Evolutionary conservation across 2,888 invertebrate species (phyloP).

Genomic region (Pinctada fucata): DNA sequence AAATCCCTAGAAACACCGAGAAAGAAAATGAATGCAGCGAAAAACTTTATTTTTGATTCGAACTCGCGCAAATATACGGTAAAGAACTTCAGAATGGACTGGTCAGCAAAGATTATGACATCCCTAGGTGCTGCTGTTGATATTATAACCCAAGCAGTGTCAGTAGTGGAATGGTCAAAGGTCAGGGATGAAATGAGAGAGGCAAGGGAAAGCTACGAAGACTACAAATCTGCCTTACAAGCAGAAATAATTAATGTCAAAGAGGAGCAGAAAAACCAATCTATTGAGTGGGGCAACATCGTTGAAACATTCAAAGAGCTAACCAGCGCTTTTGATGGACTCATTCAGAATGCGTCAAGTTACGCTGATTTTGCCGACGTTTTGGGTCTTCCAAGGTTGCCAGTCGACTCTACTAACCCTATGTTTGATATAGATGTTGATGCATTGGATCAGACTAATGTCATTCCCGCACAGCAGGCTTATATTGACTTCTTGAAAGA

Average conservation of each 20-base stretch:
- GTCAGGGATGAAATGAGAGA: neutral
- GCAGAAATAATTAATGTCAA: neutral
- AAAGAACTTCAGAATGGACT: constrained; percentile 2
- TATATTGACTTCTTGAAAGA: constrained; percentile 5
- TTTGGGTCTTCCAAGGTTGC: constrained; percentile 7
- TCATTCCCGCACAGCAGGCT: neutral
- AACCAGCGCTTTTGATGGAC: neutral
- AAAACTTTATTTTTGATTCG: too few relatives aligned
- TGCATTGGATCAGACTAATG: neutral
- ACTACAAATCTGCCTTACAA: neutral
- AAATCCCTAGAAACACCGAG: neutral
- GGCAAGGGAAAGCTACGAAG: constrained; percentile 3
- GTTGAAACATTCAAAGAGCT: constrained; percentile 1
- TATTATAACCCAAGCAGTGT: neutral
- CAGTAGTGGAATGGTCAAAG: neutral
- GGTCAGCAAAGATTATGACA: constrained; percentile 4
- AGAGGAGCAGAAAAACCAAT: neutral
- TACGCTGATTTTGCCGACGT: constrained; percentile 7
- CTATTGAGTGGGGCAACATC: neutral
- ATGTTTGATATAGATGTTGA: constrained; percentile 6
- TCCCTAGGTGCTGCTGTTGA: constrained; percentile 2
- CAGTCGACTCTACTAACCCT: neutral
- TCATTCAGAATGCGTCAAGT: neutral
- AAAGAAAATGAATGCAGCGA: neutral
- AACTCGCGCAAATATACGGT: too few relatives aligned